Evolutionary conservation across 2,113 vertebrate species (phyloP).

Genomic region (Solea senegalensis): DNA sequence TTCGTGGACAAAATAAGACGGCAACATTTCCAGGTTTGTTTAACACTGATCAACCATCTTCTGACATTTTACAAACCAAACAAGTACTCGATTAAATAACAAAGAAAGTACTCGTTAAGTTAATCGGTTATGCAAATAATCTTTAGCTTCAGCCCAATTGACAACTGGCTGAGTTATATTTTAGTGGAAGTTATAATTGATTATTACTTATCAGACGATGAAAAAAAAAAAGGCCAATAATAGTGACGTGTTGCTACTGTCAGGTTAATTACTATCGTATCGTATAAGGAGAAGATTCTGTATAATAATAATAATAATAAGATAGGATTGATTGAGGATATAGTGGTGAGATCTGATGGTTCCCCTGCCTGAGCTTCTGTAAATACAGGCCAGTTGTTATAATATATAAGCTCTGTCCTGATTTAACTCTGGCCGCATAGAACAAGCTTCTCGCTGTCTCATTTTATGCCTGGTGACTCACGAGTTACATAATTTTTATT

Average conservation of each 20-base stretch:
- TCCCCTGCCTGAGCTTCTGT: slow-evolving; percentile 20
- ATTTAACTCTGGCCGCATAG: slow-evolving; percentile 49
- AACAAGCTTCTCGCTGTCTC: slow-evolving; percentile 45
- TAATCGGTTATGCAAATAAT: too few relatives aligned
- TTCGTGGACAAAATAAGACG: too few relatives aligned
- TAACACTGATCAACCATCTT: too few relatives aligned
- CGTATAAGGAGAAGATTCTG: slow-evolving; percentile 5
- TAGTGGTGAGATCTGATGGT: slow-evolving; percentile 31
- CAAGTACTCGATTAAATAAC: too few relatives aligned
- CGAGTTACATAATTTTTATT: slow-evolving; percentile 66
- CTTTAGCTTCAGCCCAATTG: too few relatives aligned
- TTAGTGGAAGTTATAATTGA: too few relatives aligned
- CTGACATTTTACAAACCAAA: too few relatives aligned
- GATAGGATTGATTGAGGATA: slow-evolving; percentile 27
- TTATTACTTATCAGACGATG: too few relatives aligned
- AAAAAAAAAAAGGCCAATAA: background rate
- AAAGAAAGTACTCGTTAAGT: too few relatives aligned
- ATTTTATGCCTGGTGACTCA: slow-evolving; percentile 73
- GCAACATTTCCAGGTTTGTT: too few relatives aligned
- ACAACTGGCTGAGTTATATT: too few relatives aligned
- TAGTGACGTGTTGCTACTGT: background rate
- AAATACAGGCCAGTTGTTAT: slow-evolving; percentile 24
- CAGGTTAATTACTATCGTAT: background rate
- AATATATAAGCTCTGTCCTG: slow-evolving; percentile 13
- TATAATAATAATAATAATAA: slow-evolving; percentile 20